These are phyloP conservation scores for Pandemis heparana DNA, from an alignment of 2,888 invertebrate genomes.

Conservation along the genomic window DNA sequence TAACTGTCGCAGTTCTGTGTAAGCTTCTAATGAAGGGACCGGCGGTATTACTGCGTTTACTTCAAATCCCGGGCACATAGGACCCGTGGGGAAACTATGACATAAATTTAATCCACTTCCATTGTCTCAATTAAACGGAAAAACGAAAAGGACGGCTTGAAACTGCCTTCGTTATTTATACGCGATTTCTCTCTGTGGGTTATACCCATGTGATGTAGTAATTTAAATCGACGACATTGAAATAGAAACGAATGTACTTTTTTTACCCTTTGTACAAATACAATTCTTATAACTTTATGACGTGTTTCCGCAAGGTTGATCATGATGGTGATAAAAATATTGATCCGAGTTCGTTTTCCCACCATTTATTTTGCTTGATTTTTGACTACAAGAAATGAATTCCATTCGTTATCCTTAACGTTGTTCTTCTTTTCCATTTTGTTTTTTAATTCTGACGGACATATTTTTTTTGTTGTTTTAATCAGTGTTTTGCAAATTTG, in stretches of 20 bases:
- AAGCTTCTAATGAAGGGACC: conserved; percentile 61
- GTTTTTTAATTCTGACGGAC: background rate
- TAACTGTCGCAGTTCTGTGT: conserved; percentile 61
- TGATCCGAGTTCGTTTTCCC: too few relatives aligned
- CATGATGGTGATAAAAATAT: too few relatives aligned
- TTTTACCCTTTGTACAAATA: too few relatives aligned
- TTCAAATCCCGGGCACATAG: conserved; percentile 52
- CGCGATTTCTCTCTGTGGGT: background rate
- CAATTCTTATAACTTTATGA: too few relatives aligned
- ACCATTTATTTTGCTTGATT: too few relatives aligned
- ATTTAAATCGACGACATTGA: background rate
- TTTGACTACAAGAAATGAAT: too few relatives aligned
- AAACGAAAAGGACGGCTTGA: conserved; percentile 34
- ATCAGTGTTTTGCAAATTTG: conserved; percentile 23
- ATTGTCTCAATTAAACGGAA: conserved; percentile 54
- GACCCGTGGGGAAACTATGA: conserved; percentile 54
- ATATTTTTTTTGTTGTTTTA: background rate
- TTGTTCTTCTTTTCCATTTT: too few relatives aligned
- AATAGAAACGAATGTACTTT: too few relatives aligned
- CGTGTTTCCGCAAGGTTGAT: too few relatives aligned
- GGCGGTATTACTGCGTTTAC: conserved; percentile 60
- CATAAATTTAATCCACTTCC: conserved; percentile 62
- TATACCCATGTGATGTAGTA: background rate
- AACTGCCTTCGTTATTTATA: conserved; percentile 1
- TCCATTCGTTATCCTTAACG: too few relatives aligned